A percentile compares a stretch with the other conserved stretches of the same genome.
These are phyloP conservation scores for Carassius carassius DNA, from an alignment of 2,113 vertebrate species.

Conservation along the genomic window DNA sequence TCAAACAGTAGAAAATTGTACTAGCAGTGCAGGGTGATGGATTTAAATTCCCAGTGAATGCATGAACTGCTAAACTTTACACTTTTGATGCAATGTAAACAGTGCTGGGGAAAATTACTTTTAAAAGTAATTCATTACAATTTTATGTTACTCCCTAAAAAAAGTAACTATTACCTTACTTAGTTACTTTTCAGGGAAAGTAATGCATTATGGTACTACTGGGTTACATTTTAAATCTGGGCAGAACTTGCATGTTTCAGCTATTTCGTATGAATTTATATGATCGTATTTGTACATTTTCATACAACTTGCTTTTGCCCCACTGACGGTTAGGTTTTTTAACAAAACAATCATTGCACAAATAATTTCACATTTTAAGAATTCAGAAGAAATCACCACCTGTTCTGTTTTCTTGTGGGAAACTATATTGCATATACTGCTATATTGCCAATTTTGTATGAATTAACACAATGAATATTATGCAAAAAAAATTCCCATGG, in stretches of 20 bases:
- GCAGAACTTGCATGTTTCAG: no score
- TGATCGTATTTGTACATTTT: neutral
- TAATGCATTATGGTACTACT: no score
- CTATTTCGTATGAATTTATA: neutral
- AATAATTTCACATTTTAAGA: neutral
- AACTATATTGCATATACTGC: neutral
- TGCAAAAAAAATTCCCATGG: neutral
- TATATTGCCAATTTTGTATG: no score
- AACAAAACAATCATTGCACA: neutral
- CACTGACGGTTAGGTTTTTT: neutral
- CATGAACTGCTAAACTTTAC: neutral
- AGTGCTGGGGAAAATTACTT: neutral
- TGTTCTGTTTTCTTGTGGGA: neutral
- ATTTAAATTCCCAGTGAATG: neutral
- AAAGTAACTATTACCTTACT: no score
- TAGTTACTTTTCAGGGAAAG: no score
- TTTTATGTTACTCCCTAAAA: no score
- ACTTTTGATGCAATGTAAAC: neutral
- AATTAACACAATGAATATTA: neutral
- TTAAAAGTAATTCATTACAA: no score
- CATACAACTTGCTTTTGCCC: neutral
- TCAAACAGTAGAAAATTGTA: neutral
- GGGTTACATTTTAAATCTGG: no score
- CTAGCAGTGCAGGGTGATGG: neutral
- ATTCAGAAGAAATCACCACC: neutral